Evolutionary conservation across 2,113 vertebrate species (phyloP).

Genomic region (Myiopsitta monachus): DNA sequence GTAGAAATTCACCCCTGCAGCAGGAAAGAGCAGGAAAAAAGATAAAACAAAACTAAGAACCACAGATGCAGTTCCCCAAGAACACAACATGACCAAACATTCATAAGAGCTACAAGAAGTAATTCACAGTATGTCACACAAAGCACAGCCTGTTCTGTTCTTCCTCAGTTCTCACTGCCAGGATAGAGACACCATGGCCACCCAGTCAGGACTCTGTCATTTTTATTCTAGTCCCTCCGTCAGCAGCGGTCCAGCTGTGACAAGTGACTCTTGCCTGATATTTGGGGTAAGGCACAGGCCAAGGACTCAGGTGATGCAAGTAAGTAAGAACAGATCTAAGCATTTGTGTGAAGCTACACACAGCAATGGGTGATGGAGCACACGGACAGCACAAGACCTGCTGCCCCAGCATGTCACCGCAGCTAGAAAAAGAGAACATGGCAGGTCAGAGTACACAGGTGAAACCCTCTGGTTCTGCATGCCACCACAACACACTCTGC

Average conservation of each 20-base stretch:
- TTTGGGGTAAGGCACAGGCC: accelerated
- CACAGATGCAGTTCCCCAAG: not conserved
- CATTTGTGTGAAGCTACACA: too few relatives aligned
- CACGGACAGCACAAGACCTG: not conserved
- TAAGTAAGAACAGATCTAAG: accelerated
- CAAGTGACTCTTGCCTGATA: not conserved
- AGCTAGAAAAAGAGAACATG: accelerated
- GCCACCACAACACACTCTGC: accelerated
- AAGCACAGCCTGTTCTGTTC: not conserved
- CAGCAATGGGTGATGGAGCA: not conserved
- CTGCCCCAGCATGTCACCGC: accelerated
- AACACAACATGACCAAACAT: not conserved
- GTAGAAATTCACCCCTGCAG: not conserved
- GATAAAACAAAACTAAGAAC: not conserved
- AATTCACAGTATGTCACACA: not conserved
- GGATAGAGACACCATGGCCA: not conserved
- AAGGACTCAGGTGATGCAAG: not conserved
- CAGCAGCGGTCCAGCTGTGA: not conserved
- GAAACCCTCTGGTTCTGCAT: not conserved
- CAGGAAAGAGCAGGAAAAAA: not conserved
- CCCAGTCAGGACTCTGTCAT: not conserved
- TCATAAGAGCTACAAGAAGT: not conserved
- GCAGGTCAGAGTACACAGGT: not conserved
- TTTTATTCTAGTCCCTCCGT: not conserved
- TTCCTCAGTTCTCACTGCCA: not conserved